Evolutionary conservation across 2,888 invertebrate species (phyloP).

Genomic region (Volucella bombylans): DNA sequence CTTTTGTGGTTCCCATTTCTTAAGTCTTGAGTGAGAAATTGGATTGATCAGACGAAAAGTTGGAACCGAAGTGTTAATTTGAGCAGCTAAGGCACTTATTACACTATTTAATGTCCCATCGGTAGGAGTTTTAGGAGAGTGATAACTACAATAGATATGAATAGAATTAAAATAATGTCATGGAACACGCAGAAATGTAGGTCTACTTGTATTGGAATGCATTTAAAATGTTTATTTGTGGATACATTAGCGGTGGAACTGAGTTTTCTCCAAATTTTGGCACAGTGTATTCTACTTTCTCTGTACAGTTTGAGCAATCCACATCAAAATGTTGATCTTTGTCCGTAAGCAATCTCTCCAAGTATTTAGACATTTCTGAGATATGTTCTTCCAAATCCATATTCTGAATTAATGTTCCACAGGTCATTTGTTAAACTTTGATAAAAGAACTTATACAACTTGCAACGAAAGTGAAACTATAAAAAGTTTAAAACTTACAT

Average conservation of each 20-base stretch:
- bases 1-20: conserved; percentile 13
- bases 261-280: not conserved
- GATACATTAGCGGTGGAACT: not conserved
- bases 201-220: not conserved
- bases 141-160: not conserved
- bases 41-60: not conserved
- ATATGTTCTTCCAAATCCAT: conserved; percentile 34
- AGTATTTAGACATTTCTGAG: conserved; percentile 28
- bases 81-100: conserved; percentile 41
- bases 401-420: not conserved
- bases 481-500: too few relatives aligned
- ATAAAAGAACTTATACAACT: too few relatives aligned
- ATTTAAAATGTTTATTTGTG: too few relatives aligned
- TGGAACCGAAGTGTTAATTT: not conserved
- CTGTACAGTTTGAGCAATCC: not conserved
- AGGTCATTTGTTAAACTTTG: conserved; percentile 10
- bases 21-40: not conserved
- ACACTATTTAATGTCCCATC: conserved; percentile 4
- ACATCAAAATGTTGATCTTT: not conserved
- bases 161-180: not conserved
- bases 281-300: not conserved
- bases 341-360: conserved; percentile 16
- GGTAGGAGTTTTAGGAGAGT: not conserved
- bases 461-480: too few relatives aligned
- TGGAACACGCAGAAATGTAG: not conserved